Evolutionary conservation across 2,797 vertebrate genomes (phyloP).

Genomic region (Gobionotothen gibberifrons): DNA sequence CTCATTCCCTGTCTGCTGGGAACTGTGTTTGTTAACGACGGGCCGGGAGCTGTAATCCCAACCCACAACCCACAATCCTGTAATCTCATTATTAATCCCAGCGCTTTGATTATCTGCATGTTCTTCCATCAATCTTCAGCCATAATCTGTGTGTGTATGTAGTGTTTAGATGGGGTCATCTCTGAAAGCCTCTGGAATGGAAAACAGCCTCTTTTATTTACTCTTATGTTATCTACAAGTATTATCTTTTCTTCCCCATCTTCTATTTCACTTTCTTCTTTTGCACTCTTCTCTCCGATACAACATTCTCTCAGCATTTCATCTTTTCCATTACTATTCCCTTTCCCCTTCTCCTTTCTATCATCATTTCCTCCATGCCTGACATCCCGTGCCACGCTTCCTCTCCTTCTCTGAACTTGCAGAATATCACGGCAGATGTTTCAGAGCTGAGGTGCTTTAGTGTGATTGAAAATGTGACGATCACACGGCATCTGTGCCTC

Average conservation of each 20-base stretch:
- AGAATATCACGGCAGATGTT: slow-evolving; percentile 52
- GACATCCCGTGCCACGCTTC: slow-evolving; percentile 5
- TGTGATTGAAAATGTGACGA: slow-evolving; percentile 52
- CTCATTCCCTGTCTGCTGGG: slow-evolving; percentile 67
- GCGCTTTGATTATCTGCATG: slow-evolving; percentile 62
- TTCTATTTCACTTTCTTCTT: neutral
- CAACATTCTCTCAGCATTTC: slow-evolving; percentile 10
- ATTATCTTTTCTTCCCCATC: neutral
- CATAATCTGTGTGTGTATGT: slow-evolving; percentile 50
- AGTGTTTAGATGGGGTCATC: slow-evolving; percentile 38
- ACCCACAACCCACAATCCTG: slow-evolving; percentile 23
- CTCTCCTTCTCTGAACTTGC: slow-evolving; percentile 23
- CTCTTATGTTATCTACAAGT: slow-evolving; percentile 19
- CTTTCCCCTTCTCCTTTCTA: neutral
- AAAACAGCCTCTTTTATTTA: slow-evolving; percentile 38
- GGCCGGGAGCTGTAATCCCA: slow-evolving; percentile 61
- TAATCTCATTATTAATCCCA: slow-evolving; percentile 72
- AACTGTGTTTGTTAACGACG: slow-evolving; percentile 63
- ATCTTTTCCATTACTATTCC: neutral
- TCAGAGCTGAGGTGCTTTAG: slow-evolving; percentile 32
- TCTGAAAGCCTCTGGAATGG: slow-evolving; percentile 27
- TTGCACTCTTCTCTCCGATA: neutral
- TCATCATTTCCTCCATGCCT: slow-evolving; percentile 15
- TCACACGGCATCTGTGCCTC: slow-evolving; percentile 35
- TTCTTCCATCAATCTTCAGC: slow-evolving; percentile 56